Evolutionary conservation across 2,797 vertebrate genomes (phyloP), one percentile per base, ranked within the genome.

Genomic region (Trematomus bernacchii): DNA sequence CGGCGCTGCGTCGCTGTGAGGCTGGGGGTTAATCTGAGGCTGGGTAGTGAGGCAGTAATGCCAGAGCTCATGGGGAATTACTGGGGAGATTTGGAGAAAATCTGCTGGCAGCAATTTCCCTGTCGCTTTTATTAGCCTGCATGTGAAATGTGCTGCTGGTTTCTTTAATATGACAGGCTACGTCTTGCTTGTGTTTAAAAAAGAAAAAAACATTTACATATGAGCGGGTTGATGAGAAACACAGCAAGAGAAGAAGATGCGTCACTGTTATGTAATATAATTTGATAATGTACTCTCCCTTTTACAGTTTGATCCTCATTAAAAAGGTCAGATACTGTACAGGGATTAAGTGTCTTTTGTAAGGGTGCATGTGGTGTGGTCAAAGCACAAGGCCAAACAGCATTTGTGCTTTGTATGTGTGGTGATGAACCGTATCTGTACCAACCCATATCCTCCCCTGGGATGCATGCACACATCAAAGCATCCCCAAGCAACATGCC

Each of bases 21-120:
- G 63, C 65, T 19, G 1, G 64, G 76, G 84, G 90, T 85, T 91
- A 91, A 90, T 91, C 75, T 83, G 83, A 85, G 77, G 52, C 85
- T 76, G 88, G 89, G 76, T 83, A 76, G 83, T 53, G 84, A 90
- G 85, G 89, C 89, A 79, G 87, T 88, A 87, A 85, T 85, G 84
- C 85, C 73, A 65, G 48, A 76, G 88, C 91, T 92, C 86, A 83
- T 85, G 86, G 89, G 91, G 91, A 92, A 92, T 92, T 93, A 91
- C 83, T 72, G 77, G 54, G 67, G 82, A 91, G 87, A 92, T 93
- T 92, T 89, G 82, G 80, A 87, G 87, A 88, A 87, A 87, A 92
- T 88, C 87, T 86, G 83, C 87, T 90, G 84, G 81, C 90, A 90
- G 85, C 84, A 77, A 80, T 90, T 87, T 91, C 85, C 77, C 69